Base-by-base conservation (phyloP, 2,113 vertebrate genomes). In the Saguinus midas region DNA sequence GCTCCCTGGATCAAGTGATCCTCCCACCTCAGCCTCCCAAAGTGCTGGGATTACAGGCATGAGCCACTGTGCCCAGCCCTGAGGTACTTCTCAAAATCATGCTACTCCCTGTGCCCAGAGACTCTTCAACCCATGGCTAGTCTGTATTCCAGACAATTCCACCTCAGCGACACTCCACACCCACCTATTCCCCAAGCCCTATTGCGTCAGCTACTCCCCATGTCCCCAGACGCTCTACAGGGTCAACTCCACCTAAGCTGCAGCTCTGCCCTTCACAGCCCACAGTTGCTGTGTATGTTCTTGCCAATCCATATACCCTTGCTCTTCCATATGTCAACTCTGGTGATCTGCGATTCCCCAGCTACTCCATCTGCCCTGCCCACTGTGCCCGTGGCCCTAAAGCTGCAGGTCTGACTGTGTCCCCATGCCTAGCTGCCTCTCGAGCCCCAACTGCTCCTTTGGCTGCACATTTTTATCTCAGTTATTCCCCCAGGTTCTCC, bases 191-290 rank as follows among this genome's bases (percentile, higher is more conserved):
- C n/a, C 12, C 40, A 18, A 27, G 40, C 32, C 58, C 87, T 68
- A 0, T 0, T 7, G 14, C 21, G 23, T 27, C 76, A 68, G 48
- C 50, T 32, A n/a, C 57, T 81, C 72, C 40, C 50, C 85, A 18
- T 0, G 5, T 11, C 37, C 45, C 12, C 14, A 40, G 61, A 50
- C n/a, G 23, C 18, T 57, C 66, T 27, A 8, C 0, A 1, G 4
- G 57, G 35, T 21, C 43, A 12, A 5, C 9, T 0, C 27, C 20
- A 6, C 14, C 0, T 13, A 40, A 61, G 18, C 11, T 1, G 20
- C 37, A 32, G 40, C 35, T 7, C 9, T 12, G 32, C 14, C 90
- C 18, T 61, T 75, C 45, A 21, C 48, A 50, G 29, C 12, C 25
- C 64, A n/a, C 20, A 4, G 66, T 1, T 55, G 35, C 21, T 17